Evolutionary conservation across 2,113 vertebrate species (phyloP).

Genomic region (Pterocles gutturalis): DNA sequence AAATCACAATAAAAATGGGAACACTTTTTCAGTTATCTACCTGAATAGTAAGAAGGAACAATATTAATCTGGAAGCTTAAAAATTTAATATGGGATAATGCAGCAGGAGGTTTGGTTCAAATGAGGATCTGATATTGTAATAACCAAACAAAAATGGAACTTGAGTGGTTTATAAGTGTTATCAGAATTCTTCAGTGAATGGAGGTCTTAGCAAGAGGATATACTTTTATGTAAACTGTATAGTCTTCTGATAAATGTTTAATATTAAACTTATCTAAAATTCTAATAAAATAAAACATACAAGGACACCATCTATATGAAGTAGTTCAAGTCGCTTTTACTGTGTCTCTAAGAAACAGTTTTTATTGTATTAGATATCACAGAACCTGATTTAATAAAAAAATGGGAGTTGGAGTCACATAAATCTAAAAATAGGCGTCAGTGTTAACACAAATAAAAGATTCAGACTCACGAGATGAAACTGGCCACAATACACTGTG

Average conservation of each 20-base stretch:
- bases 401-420: not conserved
- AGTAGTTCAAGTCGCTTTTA: conserved; percentile 9
- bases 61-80: conserved; percentile 44
- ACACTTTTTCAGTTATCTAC: conserved; percentile 2
- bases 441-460: not conserved
- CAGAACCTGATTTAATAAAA: not conserved
- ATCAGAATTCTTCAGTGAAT: conserved; percentile 51
- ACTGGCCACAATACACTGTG: not conserved
- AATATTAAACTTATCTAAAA: conserved; percentile 58
- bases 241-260: conserved; percentile 36
- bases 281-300: conserved; percentile 35
- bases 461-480: not conserved
- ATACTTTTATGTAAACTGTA: conserved; percentile 19
- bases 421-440: not conserved
- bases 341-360: not conserved
- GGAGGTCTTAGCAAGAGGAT: conserved; percentile 37
- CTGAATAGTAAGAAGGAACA: conserved; percentile 19
- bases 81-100: conserved; percentile 33
- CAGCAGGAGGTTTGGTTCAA: conserved; percentile 4
- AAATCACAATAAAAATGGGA: not conserved
- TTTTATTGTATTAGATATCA: not conserved
- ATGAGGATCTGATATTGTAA: conserved; percentile 30
- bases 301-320: conserved; percentile 9
- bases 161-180: conserved; percentile 15
- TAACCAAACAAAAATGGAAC: conserved; percentile 42